A percentile compares a stretch with the other conserved stretches of the same genome.
Evolutionary conservation across 2,888 invertebrate genomes (phyloP).

Genomic region (Odiellus spinosus): DNA sequence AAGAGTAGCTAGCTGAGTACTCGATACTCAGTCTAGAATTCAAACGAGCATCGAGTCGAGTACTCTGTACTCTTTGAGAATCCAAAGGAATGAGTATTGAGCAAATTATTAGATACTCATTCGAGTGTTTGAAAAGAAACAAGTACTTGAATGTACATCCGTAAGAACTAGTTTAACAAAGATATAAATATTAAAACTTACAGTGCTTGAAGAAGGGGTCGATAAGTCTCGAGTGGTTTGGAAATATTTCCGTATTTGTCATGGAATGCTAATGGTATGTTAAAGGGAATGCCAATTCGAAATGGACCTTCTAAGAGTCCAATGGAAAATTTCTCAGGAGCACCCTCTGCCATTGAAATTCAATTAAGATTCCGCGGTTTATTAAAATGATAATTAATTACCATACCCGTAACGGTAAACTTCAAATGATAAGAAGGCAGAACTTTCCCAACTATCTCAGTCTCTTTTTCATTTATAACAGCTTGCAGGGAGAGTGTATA

Average conservation of each 20-base stretch:
- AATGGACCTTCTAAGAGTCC: conserved; percentile 30
- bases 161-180: not conserved
- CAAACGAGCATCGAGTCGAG: too few relatives aligned
- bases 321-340: conserved; percentile 27
- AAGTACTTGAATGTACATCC: too few relatives aligned
- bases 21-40: too few relatives aligned
- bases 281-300: conserved; percentile 28
- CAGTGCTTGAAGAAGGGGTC: conserved; percentile 26
- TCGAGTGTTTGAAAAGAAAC: too few relatives aligned
- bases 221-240: conserved; percentile 23
- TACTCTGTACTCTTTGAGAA: too few relatives aligned
- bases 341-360: conserved; percentile 24
- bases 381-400: not conserved
- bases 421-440: conserved; percentile 26
- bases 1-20: too few relatives aligned
- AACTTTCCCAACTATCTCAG: conserved; percentile 25
- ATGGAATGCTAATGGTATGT: conserved; percentile 29
- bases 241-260: conserved; percentile 28
- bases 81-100: too few relatives aligned
- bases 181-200: too few relatives aligned
- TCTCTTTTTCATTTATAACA: conserved; percentile 28
- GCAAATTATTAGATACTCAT: too few relatives aligned
- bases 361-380: not conserved
- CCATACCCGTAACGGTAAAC: conserved; percentile 27
- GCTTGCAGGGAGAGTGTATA: conserved; percentile 27